phyloP scores from a whole-genome alignment of 2,888 invertebrate genomes.

The Sipha maydis region DNA sequence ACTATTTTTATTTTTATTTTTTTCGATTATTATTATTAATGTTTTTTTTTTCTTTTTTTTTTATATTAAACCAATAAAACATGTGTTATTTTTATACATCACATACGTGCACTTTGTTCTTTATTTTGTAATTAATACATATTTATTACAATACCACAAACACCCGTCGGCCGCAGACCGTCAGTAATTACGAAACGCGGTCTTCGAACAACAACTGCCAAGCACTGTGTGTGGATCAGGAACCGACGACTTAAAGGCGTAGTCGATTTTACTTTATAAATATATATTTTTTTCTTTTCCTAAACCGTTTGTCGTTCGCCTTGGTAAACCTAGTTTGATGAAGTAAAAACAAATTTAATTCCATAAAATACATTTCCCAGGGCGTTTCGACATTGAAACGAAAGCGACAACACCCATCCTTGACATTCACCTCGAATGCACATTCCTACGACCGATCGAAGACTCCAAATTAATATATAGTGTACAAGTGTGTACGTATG shows the following conservation, averaged over 20 bases:
- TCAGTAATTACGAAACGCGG: neutral
- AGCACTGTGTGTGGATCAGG: neutral
- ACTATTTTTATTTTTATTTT: neutral
- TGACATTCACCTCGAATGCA: slow-evolving; percentile 43
- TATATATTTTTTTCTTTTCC: neutral
- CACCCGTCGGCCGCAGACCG: neutral
- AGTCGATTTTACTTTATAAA: slow-evolving; percentile 68
- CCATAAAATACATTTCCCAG: slow-evolving; percentile 17
- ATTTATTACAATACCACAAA: neutral
- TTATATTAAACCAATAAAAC: slow-evolving; percentile 15
- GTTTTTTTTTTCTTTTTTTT: neutral
- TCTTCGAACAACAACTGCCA: neutral
- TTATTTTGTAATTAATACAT: neutral
- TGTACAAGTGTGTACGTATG: too few relatives aligned
- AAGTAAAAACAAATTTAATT: neutral
- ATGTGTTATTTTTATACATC: neutral
- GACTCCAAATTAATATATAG: neutral
- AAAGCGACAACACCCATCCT: slow-evolving; percentile 58
- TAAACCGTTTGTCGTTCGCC: slow-evolving; percentile 34
- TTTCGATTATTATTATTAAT: slow-evolving; percentile 11
- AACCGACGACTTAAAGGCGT: slow-evolving; percentile 67
- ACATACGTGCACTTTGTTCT: neutral
- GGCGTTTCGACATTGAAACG: slow-evolving; percentile 48
- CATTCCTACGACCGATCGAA: neutral
- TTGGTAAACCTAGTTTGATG: slow-evolving; percentile 8